Evolutionary conservation across 2,113 vertebrate genomes (phyloP).

Genomic region (Aspiorhynchus laticeps): DNA sequence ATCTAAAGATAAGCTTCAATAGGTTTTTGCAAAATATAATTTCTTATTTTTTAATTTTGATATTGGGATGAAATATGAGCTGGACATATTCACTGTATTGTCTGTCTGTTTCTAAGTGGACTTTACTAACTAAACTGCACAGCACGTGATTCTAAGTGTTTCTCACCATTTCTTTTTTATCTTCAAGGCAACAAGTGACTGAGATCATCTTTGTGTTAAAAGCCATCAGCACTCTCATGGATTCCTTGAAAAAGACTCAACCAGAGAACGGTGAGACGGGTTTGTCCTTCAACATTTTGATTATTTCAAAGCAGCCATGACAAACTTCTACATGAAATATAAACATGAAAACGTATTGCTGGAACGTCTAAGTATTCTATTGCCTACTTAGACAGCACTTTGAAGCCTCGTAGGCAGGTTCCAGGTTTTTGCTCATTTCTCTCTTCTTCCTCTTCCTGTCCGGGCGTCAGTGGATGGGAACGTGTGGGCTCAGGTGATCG

Average conservation of each 20-base stretch:
- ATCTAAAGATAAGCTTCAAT: background rate
- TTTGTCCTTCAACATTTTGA: background rate
- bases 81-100: background rate
- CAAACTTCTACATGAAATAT: background rate
- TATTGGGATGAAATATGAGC: background rate
- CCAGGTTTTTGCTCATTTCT: background rate
- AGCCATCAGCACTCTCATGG: constrained; percentile 98
- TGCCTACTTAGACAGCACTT: background rate
- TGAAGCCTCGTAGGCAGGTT: background rate
- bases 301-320: background rate
- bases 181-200: constrained; percentile 94
- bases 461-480: constrained; percentile 87
- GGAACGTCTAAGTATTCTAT: background rate
- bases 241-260: constrained; percentile 98
- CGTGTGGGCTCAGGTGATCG: constrained; percentile 97
- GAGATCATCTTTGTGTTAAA: constrained; percentile 99
- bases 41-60: background rate
- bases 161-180: constrained; percentile 2
- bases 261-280: constrained; percentile 91
- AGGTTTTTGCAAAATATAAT: background rate
- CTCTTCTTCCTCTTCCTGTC: background rate
- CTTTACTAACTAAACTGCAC: background rate
- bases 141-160: background rate
- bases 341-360: background rate
- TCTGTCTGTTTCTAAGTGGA: background rate